phyloP scores from a whole-genome alignment of 2,113 vertebrate species.

The Lota lota region DNA sequence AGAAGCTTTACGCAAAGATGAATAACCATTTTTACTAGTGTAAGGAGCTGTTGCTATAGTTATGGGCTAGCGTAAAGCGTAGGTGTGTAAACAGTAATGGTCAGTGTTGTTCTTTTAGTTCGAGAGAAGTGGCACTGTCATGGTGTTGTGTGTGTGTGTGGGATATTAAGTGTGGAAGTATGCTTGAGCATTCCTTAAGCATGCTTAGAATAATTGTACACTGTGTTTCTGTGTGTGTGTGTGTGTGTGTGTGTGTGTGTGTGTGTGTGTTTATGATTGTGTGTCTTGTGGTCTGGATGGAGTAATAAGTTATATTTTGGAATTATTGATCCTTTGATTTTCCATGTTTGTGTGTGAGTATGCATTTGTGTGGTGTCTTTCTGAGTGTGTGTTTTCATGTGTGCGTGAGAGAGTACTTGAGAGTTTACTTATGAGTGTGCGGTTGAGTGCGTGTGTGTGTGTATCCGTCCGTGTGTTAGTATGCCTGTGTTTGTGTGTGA shows the following conservation, averaged over 20 bases:
- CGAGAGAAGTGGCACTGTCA: slow-evolving; percentile 24
- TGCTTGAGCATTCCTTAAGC: too few species aligned
- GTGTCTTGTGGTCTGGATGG: too few species aligned
- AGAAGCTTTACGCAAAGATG: slow-evolving; percentile 52
- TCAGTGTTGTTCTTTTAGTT: slow-evolving; percentile 41
- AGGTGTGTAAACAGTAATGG: slow-evolving; percentile 63
- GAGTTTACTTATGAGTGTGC: neutral
- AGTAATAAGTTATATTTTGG: too few species aligned
- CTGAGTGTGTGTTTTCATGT: too few species aligned
- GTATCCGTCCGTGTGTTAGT: too few species aligned
- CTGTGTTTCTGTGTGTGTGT: too few species aligned
- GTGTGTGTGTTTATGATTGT: too few species aligned
- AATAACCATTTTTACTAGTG: slow-evolving; percentile 57
- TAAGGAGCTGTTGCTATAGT: slow-evolving; percentile 54
- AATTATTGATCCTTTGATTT: neutral
- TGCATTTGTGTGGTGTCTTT: neutral
- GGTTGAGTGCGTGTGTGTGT: slow-evolving; percentile 2
- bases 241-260: too few species aligned
- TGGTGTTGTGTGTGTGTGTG: slow-evolving; percentile 1
- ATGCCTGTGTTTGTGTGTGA: neutral
- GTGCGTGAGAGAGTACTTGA: too few species aligned
- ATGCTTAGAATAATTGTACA: too few species aligned
- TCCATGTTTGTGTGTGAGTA: neutral
- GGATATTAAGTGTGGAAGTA: too few species aligned
- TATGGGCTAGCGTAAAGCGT: slow-evolving; percentile 53